Conservation (phyloP, 2,113 vertebrate species). For the Lampris megalopsis region DNA sequence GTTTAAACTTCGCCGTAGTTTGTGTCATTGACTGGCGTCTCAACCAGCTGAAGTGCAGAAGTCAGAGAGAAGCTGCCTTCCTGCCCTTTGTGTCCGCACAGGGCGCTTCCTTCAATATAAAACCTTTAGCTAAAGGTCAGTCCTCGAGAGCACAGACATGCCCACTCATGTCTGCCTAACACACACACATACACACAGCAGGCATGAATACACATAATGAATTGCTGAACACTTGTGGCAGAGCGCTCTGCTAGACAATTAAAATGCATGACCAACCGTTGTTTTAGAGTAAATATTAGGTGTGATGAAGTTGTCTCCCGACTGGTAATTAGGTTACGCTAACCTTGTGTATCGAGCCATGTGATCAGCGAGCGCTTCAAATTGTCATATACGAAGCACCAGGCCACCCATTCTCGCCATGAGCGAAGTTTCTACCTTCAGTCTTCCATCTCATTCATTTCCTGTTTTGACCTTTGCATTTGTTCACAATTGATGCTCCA, state of each 20-base stretch:
- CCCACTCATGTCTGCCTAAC: slow-evolving; percentile 18
- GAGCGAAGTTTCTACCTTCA: slow-evolving; percentile 47
- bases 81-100: slow-evolving; percentile 22
- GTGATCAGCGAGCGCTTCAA: neutral
- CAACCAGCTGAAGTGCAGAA: slow-evolving; percentile 24
- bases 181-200: slow-evolving; percentile 3
- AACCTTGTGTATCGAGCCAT: neutral
- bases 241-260: neutral
- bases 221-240: neutral
- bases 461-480: slow-evolving; percentile 72
- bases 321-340: neutral
- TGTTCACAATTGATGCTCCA: slow-evolving; percentile 73
- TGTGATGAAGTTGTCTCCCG: neutral
- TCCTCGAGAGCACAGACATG: slow-evolving; percentile 39
- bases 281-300: slow-evolving; percentile 1
- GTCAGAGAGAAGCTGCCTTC: slow-evolving; percentile 41
- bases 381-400: neutral
- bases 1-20: slow-evolving; percentile 21
- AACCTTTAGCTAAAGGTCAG: slow-evolving; percentile 59
- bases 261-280: neutral
- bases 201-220: neutral
- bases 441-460: slow-evolving; percentile 57
- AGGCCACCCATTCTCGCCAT: slow-evolving; percentile 40
- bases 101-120: slow-evolving; percentile 34
- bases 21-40: slow-evolving; percentile 25